Percentiles rank a stretch among this genome's conserved stretches.
Evolutionary conservation across 2,797 vertebrate genomes (phyloP).

Genomic region (Telmatherina bonti): DNA sequence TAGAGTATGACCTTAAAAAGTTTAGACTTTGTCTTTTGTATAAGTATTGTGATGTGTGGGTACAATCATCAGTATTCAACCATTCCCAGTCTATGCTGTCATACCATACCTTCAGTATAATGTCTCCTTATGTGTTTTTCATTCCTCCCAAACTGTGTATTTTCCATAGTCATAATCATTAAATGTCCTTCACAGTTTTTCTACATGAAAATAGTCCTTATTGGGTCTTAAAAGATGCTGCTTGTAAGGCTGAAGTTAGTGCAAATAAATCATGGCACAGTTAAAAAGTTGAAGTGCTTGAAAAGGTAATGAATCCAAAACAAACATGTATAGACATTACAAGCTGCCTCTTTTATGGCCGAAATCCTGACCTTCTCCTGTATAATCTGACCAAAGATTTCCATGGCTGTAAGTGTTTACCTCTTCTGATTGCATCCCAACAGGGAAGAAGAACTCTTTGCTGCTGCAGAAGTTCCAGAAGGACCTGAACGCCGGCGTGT

Average conservation of each 20-base stretch:
- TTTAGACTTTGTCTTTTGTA: conserved; percentile 35
- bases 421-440: conserved; percentile 71
- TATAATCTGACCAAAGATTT: conserved; percentile 54
- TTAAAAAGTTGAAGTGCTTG: neutral
- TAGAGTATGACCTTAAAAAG: conserved; percentile 47
- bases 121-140: conserved; percentile 71
- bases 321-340: conserved; percentile 27
- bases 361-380: conserved; percentile 43
- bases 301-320: neutral
- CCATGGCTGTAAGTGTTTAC: conserved; percentile 64
- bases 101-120: conserved; percentile 61
- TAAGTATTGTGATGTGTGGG: conserved; percentile 57
- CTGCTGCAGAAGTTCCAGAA: conserved; percentile 99
- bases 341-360: conserved; percentile 66
- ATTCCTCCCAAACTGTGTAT: conserved; percentile 58
- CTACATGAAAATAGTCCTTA: conserved; percentile 46
- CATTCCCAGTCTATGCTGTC: conserved; percentile 57
- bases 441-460: conserved; percentile 99
- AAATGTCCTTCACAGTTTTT: conserved; percentile 67
- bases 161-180: conserved; percentile 75
- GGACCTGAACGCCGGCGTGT: conserved; percentile 98
- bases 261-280: neutral
- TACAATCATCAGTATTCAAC: conserved; percentile 68
- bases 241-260: conserved; percentile 50
- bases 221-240: conserved; percentile 68